Conservation (phyloP, 2,888 invertebrate genomes). For the Andrena trimmerana region DNA sequence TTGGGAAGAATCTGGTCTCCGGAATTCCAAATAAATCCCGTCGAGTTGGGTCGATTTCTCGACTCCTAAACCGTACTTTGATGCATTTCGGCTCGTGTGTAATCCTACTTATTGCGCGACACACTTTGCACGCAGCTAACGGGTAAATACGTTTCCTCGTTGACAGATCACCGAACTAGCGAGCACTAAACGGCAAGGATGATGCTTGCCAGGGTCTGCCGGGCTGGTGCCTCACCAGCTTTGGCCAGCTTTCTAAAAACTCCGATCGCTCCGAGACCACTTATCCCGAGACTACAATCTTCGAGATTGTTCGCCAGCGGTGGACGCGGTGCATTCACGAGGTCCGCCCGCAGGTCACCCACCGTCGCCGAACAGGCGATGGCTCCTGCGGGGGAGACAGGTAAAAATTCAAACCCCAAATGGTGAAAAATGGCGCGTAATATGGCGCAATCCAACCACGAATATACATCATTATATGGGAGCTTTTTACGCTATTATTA, state of each 20-base stretch:
- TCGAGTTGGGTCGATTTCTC: neutral
- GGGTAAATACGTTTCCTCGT: neutral
- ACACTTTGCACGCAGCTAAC: neutral
- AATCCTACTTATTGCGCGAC: neutral
- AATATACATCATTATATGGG: neutral
- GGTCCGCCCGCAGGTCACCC: slow-evolving; percentile 85
- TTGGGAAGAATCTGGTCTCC: slow-evolving; percentile 20
- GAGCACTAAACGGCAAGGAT: slow-evolving; percentile 66
- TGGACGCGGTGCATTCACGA: slow-evolving; percentile 79
- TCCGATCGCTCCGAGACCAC: slow-evolving; percentile 67
- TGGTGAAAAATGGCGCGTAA: neutral
- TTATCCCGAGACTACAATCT: slow-evolving; percentile 72
- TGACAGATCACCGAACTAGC: slow-evolving; percentile 2
- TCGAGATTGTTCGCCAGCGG: slow-evolving; percentile 82
- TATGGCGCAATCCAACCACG: slow-evolving; percentile 36
- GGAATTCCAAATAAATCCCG: slow-evolving; percentile 24
- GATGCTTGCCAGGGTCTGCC: slow-evolving; percentile 80
- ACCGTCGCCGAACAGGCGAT: slow-evolving; percentile 90
- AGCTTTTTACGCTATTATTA: neutral
- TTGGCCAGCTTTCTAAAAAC: slow-evolving; percentile 73
- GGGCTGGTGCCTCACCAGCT: slow-evolving; percentile 76
- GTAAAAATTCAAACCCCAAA: slow-evolving; percentile 84
- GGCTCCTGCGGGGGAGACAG: slow-evolving; percentile 92
- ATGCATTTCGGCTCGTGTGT: slow-evolving; percentile 21
- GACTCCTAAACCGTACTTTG: slow-evolving; percentile 1